Conservation (phyloP, 2,113 vertebrate genomes). For the Pseudorasbora parva region DNA sequence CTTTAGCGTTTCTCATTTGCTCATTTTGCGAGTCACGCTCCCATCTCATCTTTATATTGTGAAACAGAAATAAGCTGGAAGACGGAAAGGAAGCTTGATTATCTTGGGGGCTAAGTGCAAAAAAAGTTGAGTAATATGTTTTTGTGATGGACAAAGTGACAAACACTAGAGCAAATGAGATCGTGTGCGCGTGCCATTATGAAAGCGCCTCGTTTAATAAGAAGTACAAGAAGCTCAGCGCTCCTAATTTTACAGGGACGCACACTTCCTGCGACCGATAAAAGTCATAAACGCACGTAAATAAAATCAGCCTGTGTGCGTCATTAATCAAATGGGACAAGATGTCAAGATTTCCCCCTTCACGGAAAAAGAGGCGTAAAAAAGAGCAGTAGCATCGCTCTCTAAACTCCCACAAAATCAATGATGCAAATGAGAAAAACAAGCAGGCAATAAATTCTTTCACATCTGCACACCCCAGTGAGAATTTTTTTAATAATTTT, state of each 20-base stretch:
- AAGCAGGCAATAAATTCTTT: constrained; percentile 98
- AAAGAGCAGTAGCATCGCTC: constrained; percentile 85
- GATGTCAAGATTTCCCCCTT: constrained; percentile 75
- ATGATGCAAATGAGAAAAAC: constrained; percentile 99
- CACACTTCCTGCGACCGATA: constrained; percentile 58
- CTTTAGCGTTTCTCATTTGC: constrained; percentile 38
- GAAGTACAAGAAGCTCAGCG: constrained; percentile 50
- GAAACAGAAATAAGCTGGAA: constrained; percentile 45
- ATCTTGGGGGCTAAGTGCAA: constrained; percentile 50
- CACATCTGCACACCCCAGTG: constrained; percentile 89
- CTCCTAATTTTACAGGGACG: constrained; percentile 50
- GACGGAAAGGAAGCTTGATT: constrained; percentile 41
- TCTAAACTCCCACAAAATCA: constrained; percentile 92
- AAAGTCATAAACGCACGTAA: constrained; percentile 86
- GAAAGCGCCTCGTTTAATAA: constrained; percentile 61
- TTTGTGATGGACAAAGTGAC: constrained; percentile 59
- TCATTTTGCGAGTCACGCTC: constrained; percentile 35
- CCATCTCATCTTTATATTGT: constrained; percentile 52
- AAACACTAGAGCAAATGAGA: constrained; percentile 61
- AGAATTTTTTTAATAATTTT: constrained; percentile 98
- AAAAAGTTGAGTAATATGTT: constrained; percentile 54
- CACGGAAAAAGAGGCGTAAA: constrained; percentile 57
- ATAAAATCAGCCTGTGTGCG: constrained; percentile 84
- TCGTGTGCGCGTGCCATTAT: constrained; percentile 57
- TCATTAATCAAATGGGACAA: constrained; percentile 87